phyloP scores from a whole-genome alignment of 2,888 invertebrate species.

The Kryphioiulus occultus region DNA sequence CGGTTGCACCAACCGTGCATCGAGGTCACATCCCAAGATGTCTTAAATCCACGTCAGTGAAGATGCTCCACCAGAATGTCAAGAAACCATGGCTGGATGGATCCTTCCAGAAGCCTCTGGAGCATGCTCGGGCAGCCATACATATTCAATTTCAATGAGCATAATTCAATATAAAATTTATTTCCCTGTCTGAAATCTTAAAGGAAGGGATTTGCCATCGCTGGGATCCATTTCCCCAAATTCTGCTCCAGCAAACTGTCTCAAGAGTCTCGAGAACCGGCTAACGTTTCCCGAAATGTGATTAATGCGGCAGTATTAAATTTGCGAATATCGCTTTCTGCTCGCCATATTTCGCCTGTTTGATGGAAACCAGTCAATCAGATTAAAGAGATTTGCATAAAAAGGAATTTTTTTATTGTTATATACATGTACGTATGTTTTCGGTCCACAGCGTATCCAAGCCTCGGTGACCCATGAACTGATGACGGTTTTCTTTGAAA shows the following conservation, averaged over 20 bases:
- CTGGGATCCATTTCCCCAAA: neutral
- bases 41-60: conserved; percentile 29
- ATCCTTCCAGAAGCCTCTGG: neutral
- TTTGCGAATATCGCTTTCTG: neutral
- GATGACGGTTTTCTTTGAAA: neutral
- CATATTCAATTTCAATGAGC: conserved; percentile 26
- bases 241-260: neutral
- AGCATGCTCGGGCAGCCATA: conserved; percentile 13
- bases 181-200: conserved; percentile 12
- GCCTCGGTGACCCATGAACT: neutral
- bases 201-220: neutral
- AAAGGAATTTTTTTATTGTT: neutral
- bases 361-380: neutral
- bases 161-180: conserved; percentile 39
- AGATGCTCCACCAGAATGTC: neutral
- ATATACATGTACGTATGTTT: too few relatives aligned
- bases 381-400: neutral
- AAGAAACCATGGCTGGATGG: conserved; percentile 27
- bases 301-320: conserved; percentile 24
- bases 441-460: neutral
- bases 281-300: neutral
- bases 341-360: neutral
- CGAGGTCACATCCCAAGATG: conserved; percentile 35
- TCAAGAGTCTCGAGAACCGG: neutral
- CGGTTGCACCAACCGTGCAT: conserved; percentile 4